Conservation (phyloP, 2,888 invertebrate genomes). For the Glyphotaelius pellucidus region DNA sequence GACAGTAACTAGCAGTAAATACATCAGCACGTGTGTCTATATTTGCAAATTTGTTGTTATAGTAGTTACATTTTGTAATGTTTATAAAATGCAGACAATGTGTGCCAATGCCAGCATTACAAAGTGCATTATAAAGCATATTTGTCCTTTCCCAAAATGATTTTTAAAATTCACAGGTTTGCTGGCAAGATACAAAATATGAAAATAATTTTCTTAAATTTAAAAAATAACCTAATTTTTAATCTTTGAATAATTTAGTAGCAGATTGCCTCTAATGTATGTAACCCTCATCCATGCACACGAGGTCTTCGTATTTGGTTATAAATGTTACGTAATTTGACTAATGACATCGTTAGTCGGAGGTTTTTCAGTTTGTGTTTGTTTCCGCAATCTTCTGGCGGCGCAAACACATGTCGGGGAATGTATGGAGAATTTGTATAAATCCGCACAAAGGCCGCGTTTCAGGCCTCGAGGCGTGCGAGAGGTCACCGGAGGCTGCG, state of each 20-base stretch:
- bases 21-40: too few species aligned
- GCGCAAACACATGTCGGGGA: slow-evolving; percentile 15
- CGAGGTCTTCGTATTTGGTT: background rate
- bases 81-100: too few species aligned
- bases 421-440: background rate
- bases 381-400: slow-evolving; percentile 3
- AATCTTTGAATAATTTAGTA: background rate
- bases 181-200: too few species aligned
- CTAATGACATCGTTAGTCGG: slow-evolving; percentile 32
- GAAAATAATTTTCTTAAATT: background rate
- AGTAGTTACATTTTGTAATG: too few species aligned
- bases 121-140: too few species aligned
- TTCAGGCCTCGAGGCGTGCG: background rate
- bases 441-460: slow-evolving; percentile 1
- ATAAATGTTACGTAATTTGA: slow-evolving; percentile 43
- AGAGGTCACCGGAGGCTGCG: background rate
- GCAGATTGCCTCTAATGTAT: background rate
- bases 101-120: too few species aligned
- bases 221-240: background rate
- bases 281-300: background rate
- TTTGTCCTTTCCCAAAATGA: too few species aligned
- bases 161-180: too few species aligned
- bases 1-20: too few species aligned
- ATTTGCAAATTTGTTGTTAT: too few species aligned
- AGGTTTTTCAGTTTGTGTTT: slow-evolving; percentile 33